These are phyloP conservation scores for Gymnosoma rotundatum DNA, from an alignment of 2,888 invertebrate species.

Conservation along the genomic window DNA sequence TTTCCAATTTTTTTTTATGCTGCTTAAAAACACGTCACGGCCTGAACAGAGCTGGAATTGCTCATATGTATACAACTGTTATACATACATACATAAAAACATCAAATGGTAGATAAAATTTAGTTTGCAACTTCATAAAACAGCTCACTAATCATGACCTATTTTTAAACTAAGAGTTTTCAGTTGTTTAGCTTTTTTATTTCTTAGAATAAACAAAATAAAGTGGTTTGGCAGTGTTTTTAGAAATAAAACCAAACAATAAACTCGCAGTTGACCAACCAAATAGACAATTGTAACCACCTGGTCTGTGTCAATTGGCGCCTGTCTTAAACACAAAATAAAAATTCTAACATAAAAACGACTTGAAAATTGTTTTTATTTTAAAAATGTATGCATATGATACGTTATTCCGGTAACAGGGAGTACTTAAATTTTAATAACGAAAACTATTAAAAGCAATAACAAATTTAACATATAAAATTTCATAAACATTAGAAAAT, in stretches of 20 bases:
- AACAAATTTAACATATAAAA: slow-evolving; percentile 64
- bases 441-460: slow-evolving; percentile 42
- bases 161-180: slow-evolving; percentile 56
- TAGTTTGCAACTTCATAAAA: slow-evolving; percentile 51
- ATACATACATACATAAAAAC: slow-evolving; percentile 6
- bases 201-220: slow-evolving; percentile 56
- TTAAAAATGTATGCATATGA: slow-evolving; percentile 34
- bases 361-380: slow-evolving; percentile 48
- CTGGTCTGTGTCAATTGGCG: slow-evolving; percentile 74
- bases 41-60: too few species aligned
- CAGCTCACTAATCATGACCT: slow-evolving; percentile 57
- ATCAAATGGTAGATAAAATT: slow-evolving; percentile 53
- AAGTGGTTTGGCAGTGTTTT: slow-evolving; percentile 67
- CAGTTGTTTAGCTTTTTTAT: slow-evolving; percentile 16
- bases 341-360: slow-evolving; percentile 38
- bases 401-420: slow-evolving; percentile 9
- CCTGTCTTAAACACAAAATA: slow-evolving; percentile 67
- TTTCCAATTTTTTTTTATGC: too few species aligned
- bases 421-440: slow-evolving; percentile 36
- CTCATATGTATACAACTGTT: not conserved
- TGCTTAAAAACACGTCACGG: too few species aligned
- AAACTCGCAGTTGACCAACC: slow-evolving; percentile 34
- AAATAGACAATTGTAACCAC: slow-evolving; percentile 68
- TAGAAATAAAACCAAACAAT: slow-evolving; percentile 52
- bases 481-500: slow-evolving; percentile 58